Evolutionary conservation across 2,113 vertebrate species (phyloP).

Genomic region (Aegotheles bennettii): DNA sequence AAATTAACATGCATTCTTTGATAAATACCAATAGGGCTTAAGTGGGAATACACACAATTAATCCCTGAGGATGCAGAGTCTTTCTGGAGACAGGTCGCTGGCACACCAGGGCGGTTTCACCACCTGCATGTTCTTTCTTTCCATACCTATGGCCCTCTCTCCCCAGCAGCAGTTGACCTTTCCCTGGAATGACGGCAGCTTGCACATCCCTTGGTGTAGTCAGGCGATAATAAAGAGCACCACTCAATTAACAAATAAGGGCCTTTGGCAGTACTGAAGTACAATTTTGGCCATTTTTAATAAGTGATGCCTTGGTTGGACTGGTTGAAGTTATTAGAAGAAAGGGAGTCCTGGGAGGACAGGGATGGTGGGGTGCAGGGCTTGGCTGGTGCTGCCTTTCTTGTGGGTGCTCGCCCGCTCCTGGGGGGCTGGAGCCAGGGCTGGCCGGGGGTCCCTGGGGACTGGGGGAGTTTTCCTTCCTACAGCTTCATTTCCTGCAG

Average conservation of each 20-base stretch:
- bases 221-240: neutral
- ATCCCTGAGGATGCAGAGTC: neutral
- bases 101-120: neutral
- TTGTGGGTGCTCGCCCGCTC: too few species aligned
- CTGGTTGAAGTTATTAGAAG: neutral
- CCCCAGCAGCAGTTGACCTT: neutral
- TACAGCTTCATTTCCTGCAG: neutral
- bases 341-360: too few species aligned
- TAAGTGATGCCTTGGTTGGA: neutral
- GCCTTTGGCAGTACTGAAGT: neutral
- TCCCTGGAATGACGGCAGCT: neutral
- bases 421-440: too few species aligned
- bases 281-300: neutral
- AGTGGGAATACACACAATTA: neutral
- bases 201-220: neutral
- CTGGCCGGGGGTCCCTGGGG: neutral
- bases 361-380: too few species aligned
- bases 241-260: neutral
- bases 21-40: neutral
- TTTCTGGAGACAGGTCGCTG: neutral
- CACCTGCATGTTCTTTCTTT: neutral
- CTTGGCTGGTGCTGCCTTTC: too few species aligned
- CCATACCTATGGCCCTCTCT: neutral
- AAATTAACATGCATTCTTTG: neutral
- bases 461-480: neutral